A percentile compares a stretch with the other conserved stretches of the same genome.
Conservation (phyloP, 2,888 invertebrate species). For the Pedicia rivosa region DNA sequence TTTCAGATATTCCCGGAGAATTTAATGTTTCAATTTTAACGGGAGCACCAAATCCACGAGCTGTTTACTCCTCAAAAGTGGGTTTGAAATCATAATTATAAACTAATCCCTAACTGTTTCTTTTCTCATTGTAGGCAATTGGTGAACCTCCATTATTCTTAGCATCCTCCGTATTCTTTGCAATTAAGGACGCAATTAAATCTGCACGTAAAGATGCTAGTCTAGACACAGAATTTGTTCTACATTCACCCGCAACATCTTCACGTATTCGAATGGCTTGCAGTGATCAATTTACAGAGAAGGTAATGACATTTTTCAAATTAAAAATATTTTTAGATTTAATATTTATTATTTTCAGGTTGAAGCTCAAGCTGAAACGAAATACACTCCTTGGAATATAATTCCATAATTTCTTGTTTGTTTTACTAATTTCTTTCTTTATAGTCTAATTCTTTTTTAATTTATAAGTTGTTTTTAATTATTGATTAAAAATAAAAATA, state of each 20-base stretch:
- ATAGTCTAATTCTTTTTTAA: no score
- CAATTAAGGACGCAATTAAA: constrained; percentile 73
- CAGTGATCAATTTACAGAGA: constrained; percentile 60
- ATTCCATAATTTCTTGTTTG: no score
- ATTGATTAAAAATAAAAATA: no score
- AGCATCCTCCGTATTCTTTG: constrained; percentile 76
- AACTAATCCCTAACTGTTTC: constrained; percentile 2
- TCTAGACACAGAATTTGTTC: constrained; percentile 37
- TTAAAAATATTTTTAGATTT: constrained; percentile 5
- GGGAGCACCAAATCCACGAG: constrained; percentile 77
- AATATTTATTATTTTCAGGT: constrained; percentile 34
- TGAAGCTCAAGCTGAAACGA: constrained; percentile 34
- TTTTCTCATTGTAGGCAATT: constrained; percentile 50
- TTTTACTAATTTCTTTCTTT: no score
- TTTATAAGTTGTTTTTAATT: no score
- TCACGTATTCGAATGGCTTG: constrained; percentile 83
- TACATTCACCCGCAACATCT: constrained; percentile 77
- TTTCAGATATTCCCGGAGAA: constrained; percentile 77
- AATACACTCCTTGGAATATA: constrained; percentile 49
- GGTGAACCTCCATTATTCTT: constrained; percentile 92
- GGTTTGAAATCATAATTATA: constrained; percentile 8
- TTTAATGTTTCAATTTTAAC: constrained; percentile 87
- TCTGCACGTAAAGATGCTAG: constrained; percentile 61
- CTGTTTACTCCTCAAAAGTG: constrained; percentile 92
- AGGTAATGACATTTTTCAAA: constrained; percentile 35